A percentile compares a stretch with the other conserved stretches of the same genome.
Conservation (phyloP, 2,888 invertebrate genomes). For the Xestia rhomboidea region DNA sequence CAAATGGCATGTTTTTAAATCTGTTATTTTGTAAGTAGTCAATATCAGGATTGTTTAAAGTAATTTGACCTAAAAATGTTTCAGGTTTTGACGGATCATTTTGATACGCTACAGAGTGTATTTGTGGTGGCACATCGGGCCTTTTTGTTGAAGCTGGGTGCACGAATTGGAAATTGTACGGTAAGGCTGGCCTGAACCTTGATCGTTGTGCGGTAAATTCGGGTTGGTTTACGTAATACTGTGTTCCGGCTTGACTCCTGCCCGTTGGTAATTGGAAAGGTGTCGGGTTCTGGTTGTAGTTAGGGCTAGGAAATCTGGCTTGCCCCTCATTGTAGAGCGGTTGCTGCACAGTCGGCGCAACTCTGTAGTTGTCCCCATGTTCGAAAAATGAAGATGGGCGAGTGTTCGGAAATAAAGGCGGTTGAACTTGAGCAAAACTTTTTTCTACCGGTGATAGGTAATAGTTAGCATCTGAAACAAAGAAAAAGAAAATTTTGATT, state of each 20-base stretch:
- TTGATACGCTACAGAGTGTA: slow-evolving; percentile 90
- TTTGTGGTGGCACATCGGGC: slow-evolving; percentile 90
- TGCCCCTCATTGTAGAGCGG: slow-evolving; percentile 83
- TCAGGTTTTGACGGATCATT: slow-evolving; percentile 91
- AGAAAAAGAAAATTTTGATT: slow-evolving; percentile 33
- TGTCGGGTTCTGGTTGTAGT: slow-evolving; percentile 88
- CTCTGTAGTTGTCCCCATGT: slow-evolving; percentile 83
- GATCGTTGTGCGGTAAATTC: slow-evolving; percentile 84
- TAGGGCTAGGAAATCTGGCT: slow-evolving; percentile 86
- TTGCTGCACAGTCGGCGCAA: slow-evolving; percentile 80
- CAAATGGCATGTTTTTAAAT: slow-evolving; percentile 87
- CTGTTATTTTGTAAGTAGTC: slow-evolving; percentile 86
- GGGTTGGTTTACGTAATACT: slow-evolving; percentile 88
- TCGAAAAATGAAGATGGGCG: slow-evolving; percentile 83
- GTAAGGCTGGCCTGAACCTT: slow-evolving; percentile 84
- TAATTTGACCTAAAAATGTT: slow-evolving; percentile 92
- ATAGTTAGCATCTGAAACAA: slow-evolving; percentile 88
- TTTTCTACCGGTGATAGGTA: slow-evolving; percentile 88
- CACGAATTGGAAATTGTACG: slow-evolving; percentile 86
- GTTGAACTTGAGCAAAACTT: slow-evolving; percentile 90
- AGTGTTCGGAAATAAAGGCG: slow-evolving; percentile 85
- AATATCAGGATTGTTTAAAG: slow-evolving; percentile 91
- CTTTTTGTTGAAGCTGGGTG: slow-evolving; percentile 89
- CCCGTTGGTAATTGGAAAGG: slow-evolving; percentile 88
- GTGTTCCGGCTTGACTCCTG: slow-evolving; percentile 86